Percentiles rank a stretch among this genome's conserved stretches.
Evolutionary conservation across 2,797 vertebrate genomes (phyloP).

Genomic region (Myotis pilosus): DNA sequence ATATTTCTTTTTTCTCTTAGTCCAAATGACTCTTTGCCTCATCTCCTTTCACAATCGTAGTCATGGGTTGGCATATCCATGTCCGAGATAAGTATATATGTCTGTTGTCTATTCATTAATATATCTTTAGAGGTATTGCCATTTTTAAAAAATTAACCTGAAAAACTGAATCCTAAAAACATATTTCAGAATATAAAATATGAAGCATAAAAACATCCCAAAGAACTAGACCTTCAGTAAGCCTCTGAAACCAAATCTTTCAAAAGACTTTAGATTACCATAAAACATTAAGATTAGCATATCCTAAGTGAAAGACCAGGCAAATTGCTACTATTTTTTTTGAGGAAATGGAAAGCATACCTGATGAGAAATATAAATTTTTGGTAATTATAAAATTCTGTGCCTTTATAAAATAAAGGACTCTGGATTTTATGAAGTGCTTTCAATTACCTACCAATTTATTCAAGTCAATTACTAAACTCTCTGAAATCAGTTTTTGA

Average conservation of each 20-base stretch:
- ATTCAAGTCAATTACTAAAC: slow-evolving; percentile 41
- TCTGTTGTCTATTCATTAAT: background rate
- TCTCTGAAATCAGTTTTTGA: slow-evolving; percentile 42
- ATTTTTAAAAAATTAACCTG: background rate
- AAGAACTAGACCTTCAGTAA: slow-evolving; percentile 35
- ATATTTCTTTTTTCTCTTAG: background rate
- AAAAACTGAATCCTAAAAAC: slow-evolving; percentile 7
- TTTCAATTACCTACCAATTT: slow-evolving; percentile 40
- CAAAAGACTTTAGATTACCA: background rate
- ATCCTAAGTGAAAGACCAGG: background rate
- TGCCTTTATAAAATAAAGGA: slow-evolving; percentile 51
- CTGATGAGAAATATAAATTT: slow-evolving; percentile 29
- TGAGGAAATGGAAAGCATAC: slow-evolving; percentile 2
- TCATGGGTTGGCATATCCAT: background rate
- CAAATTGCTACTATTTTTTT: background rate
- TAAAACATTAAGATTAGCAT: slow-evolving; percentile 39
- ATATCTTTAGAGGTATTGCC: background rate
- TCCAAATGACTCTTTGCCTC: background rate
- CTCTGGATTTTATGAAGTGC: background rate
- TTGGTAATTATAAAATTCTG: slow-evolving; percentile 34
- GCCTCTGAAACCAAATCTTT: slow-evolving; percentile 37
- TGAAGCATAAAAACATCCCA: background rate
- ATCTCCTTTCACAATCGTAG: background rate
- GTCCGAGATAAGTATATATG: background rate
- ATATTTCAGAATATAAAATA: slow-evolving; percentile 25